phyloP scores from a whole-genome alignment of 2,797 vertebrate species.

The Tolypeutes matacus region DNA sequence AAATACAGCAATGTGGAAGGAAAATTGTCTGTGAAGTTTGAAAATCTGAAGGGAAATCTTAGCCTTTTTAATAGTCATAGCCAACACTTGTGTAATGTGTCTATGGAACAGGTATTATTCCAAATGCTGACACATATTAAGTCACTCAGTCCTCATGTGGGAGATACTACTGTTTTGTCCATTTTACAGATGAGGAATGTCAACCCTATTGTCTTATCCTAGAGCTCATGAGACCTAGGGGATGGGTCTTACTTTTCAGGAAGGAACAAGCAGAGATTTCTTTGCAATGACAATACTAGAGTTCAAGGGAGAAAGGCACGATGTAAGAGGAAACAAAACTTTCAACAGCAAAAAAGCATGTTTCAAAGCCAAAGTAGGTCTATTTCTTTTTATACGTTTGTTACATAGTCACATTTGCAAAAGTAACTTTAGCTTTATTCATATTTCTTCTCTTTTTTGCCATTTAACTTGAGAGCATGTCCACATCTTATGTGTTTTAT shows the following conservation, averaged over 20 bases:
- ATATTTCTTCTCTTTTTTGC: conserved; percentile 46
- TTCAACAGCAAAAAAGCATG: conserved; percentile 25
- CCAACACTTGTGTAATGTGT: not conserved
- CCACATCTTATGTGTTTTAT: not conserved
- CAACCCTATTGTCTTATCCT: not conserved
- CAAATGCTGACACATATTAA: not conserved
- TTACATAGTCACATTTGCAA: conserved; percentile 38
- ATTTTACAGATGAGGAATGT: not conserved
- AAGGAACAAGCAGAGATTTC: not conserved
- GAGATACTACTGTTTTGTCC: not conserved
- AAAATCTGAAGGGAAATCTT: not conserved
- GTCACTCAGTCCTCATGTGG: not conserved
- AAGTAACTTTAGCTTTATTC: conserved; percentile 42
- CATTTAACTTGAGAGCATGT: conserved; percentile 56
- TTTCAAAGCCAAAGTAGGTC: conserved; percentile 36
- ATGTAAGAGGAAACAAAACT: not conserved
- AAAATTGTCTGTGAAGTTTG: not conserved
- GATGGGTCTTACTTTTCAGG: not conserved
- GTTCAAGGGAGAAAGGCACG: not conserved
- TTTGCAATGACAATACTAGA: not conserved
- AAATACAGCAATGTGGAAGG: not conserved
- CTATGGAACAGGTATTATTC: not conserved
- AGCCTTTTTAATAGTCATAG: not conserved
- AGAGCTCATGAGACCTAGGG: not conserved
- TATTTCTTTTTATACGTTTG: not conserved